Evolutionary conservation across 2,797 vertebrate species (phyloP), one percentile per base, ranked within the genome.

Genomic region (Falco peregrinus): DNA sequence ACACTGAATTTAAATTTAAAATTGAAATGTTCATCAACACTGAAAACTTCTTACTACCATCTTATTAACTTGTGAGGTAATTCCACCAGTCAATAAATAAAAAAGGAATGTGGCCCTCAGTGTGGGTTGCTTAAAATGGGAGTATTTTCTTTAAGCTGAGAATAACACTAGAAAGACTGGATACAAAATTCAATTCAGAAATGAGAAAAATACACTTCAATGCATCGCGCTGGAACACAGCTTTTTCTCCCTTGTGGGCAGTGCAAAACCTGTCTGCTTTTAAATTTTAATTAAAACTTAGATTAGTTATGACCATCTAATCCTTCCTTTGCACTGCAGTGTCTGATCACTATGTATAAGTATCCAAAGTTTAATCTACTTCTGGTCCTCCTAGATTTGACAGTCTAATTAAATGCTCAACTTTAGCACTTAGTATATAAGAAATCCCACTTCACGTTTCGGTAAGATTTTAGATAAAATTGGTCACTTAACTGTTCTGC

Each of bases 231-330:
- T 2, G 10, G 57, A 95, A 70, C 67, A 69, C 54, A 53, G n/a
- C 28, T 67, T 82, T 70, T 88, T 73, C n/a, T 95, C 94, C 88
- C 91, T 77, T 77, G 90, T 64, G 96, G 56, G 48, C 77, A 89
- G 60, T 59, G 64, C 21, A 74, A 90, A 95, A 93, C 85, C 74
- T 84, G 77, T 80, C 80, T 89, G 50, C 83, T 95, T 96, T 94
- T 94, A 89, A 87, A 87, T 94, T 96, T 96, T 96, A 95, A 95
- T 97, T 97, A 96, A 96, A 97, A 95, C 64, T 95, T 95, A 90
- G 83, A 95, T 95, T 95, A 95, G 91, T 95, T 93, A 84, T 93
- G 93, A 96, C 96, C 93, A 93, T 96, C 88, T 94, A 90, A 95
- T 96, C 86, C 95, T 93, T 84, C 56, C 56, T 92, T 93, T 93